These are phyloP conservation scores for Drosophila setifemur DNA, from an alignment of 1,140 invertebrate genomes.

Conservation along the genomic window DNA sequence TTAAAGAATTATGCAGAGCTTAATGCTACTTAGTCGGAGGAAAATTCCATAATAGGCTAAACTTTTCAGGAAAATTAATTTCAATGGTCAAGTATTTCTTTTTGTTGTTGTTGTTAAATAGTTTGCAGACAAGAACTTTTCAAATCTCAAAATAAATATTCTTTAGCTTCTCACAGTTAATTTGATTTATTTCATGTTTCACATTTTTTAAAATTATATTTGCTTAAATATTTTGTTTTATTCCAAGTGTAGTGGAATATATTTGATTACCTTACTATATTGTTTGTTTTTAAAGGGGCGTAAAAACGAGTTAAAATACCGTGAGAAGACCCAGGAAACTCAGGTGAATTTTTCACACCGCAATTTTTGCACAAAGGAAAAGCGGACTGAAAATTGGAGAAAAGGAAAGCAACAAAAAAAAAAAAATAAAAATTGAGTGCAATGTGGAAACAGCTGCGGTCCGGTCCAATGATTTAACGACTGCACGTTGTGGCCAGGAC, in stretches of 20 bases:
- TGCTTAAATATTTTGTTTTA: no score
- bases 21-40: background rate
- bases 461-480: conserved; percentile 32
- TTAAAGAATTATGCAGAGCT: conserved; percentile 24
- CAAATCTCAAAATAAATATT: no score
- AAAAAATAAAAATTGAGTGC: conserved; percentile 38
- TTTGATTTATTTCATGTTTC: no score
- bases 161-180: no score
- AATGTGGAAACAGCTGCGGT: conserved; percentile 30
- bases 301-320: background rate
- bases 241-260: no score
- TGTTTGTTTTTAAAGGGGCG: background rate
- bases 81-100: no score
- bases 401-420: no score
- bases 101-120: no score
- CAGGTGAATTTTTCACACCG: conserved; percentile 10
- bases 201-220: no score
- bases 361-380: conserved; percentile 10
- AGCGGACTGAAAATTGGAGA: conserved; percentile 25
- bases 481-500: conserved; percentile 8
- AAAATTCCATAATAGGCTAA: conserved; percentile 13
- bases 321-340: no score
- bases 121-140: no score
- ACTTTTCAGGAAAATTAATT: background rate
- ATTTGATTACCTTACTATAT: no score